phyloP scores from a whole-genome alignment of 2,113 vertebrate species.

The Rhadina sibilatrix region DNA sequence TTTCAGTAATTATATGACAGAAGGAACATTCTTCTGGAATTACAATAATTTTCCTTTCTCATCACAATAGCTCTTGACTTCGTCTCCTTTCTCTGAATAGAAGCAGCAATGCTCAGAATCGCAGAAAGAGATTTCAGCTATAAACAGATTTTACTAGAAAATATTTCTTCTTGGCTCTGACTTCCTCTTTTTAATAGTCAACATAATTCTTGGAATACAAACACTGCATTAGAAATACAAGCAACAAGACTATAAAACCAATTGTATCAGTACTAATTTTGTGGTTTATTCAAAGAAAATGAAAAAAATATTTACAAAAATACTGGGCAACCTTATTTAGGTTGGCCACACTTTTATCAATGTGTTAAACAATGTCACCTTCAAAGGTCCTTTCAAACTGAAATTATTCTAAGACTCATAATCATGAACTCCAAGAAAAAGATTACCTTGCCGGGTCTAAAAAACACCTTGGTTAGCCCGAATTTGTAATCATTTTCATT shows the following conservation, averaged over 20 bases:
- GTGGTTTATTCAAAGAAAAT: background rate
- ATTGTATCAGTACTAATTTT: background rate
- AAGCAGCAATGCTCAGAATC: background rate
- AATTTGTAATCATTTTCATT: conserved; percentile 98
- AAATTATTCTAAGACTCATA: background rate
- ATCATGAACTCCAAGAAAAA: background rate
- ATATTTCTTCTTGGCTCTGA: background rate
- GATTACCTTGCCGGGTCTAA: conserved; percentile 96
- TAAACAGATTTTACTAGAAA: background rate
- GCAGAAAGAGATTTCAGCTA: background rate
- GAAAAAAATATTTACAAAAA: background rate
- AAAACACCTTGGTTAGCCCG: conserved; percentile 96
- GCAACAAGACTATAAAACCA: background rate
- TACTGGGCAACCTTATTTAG: background rate
- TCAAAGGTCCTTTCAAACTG: background rate
- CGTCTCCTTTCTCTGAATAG: background rate
- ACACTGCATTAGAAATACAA: background rate
- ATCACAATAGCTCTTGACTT: background rate
- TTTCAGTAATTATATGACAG: background rate
- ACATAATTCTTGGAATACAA: background rate
- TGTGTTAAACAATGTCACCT: background rate
- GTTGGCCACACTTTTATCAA: background rate
- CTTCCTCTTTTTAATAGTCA: background rate
- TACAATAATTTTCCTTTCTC: background rate
- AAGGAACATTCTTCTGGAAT: background rate